Evolutionary conservation across 2,888 invertebrate species (phyloP), one percentile per base, ranked within the genome.

Genomic region (Drosophila demipolita): DNA sequence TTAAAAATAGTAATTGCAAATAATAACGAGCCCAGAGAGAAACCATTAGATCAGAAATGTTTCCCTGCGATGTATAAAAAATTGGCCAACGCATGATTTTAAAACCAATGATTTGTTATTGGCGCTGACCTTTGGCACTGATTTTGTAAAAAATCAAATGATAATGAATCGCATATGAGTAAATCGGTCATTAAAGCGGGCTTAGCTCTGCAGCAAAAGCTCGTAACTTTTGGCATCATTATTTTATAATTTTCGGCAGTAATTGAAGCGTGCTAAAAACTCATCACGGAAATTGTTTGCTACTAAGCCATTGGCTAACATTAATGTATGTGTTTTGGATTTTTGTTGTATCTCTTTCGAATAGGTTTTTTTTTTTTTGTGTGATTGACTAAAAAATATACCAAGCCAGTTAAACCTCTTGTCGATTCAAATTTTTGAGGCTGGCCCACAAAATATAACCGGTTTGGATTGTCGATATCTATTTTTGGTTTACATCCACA

Each of bases 191-290:
- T 87, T 71, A 82, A 84, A 59, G 45, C 49, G 59, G 57, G 42
- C 61, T 70, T 52, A 55, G 70, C 20, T 53, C n/a, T 36, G 49
- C 60, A 32, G 12, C 40, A 58, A 35, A 29, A 23, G 61, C 71
- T 68, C 67, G 69, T 78, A 66, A 71, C 68, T 75, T 78, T 45
- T 64, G 65, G 29, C 65, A 68, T 83, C 58, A 69, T 80, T 75
- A 75, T 75, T 88, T 75, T 72, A 74, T 77, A 79, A 77, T 77
- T 74, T 80, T 73, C 33, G 63, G 64, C 65, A 61, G 70, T 80
- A 84, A 87, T 82, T 82, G 87, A 87, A 89, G 89, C 86, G 82
- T 87, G 80, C 82, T 78, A 82, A 84, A 71, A 71, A 66, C 66
- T 73, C 85, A 77, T 72, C 68, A 52, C 82, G 70, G 74, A 88